Conservation (phyloP, 2,888 invertebrate species). For the Chrysolina americana region DNA sequence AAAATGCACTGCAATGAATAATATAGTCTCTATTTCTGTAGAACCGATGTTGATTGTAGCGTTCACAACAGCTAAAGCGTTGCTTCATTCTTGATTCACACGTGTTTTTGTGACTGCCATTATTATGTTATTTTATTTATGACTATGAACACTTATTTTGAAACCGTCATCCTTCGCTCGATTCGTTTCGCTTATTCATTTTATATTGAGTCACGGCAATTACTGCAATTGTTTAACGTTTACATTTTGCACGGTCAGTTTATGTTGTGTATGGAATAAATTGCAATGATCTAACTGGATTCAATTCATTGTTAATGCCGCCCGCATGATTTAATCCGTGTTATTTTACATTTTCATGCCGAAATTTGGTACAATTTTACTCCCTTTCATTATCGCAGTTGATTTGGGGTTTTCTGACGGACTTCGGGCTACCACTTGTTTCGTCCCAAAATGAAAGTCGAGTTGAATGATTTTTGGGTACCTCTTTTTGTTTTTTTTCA, state of each 20-base stretch:
- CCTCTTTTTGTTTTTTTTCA: too few relatives aligned
- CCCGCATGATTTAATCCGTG: conserved; percentile 6
- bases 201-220: conserved; percentile 52
- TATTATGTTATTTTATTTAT: conserved; percentile 45
- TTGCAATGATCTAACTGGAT: conserved; percentile 44
- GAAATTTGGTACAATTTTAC: background rate
- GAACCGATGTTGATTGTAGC: conserved; percentile 16
- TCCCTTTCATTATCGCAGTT: too few relatives aligned
- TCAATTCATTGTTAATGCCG: conserved; percentile 33
- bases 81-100: conserved; percentile 43
- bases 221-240: conserved; percentile 51
- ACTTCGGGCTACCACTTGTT: too few relatives aligned
- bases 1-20: conserved; percentile 42
- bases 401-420: too few relatives aligned
- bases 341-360: background rate
- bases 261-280: conserved; percentile 34
- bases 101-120: conserved; percentile 41
- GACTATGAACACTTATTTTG: conserved; percentile 42
- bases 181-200: conserved; percentile 48
- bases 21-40: conserved; percentile 36
- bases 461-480: too few relatives aligned
- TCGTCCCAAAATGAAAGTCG: too few relatives aligned
- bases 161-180: conserved; percentile 51
- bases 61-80: conserved; percentile 29
- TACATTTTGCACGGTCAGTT: conserved; percentile 51